Base-by-base conservation (phyloP, 1,140 invertebrate species). In the Drosophila bocqueti region DNA sequence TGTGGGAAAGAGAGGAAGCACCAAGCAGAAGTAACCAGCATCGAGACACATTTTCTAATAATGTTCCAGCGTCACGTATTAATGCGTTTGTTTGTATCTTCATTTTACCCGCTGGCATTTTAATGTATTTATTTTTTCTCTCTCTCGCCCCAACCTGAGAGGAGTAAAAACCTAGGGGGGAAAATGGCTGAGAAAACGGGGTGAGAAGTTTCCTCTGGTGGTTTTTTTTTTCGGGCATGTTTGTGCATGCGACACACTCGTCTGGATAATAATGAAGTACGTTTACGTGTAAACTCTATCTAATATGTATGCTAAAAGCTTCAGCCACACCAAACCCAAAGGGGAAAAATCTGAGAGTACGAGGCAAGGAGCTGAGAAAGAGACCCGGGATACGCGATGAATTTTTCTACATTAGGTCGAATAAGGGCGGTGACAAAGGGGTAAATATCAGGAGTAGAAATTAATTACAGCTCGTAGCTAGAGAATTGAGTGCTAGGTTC, bases 81-180 rank as follows among this genome's bases (percentile, higher is more conserved):
- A 89, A 91, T 91, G 89, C 89, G 89, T 91, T 90, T 91, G 89
- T 91, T 91, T 91, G 84, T 89, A 89, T 91, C 84, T 91, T 91
- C 89, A 91, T 91, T 91, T 87, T 91, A 87, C 87, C 83, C 83
- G 69, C 84, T 89, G 76, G 83, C 87, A 91, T 89, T 83, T 91
- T 91, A 89, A 89, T 91, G 87, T 91, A 91, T 91, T 83, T 79
- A 79, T 67, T 77, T 77, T 78, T 67, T 63, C 40, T 42, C 8
- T 42, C 8, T 21, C 21, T 18, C 13, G 15, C 47, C 18, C 24
- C 15, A 4, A 34, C 4, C 18, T 38, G n/a, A 24, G 31, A 66
- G 47, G 49, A 11, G 42, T 24, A 4, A 73, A 73, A 49, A 40
- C 29, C 66, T 42, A 55, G 68, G 29, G 66, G 29, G 49, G 18